Evolutionary conservation across 30 jellyfish, hydroid and myxozoan genomes (phyloP).

Genomic region (Sanderia malayensis): DNA sequence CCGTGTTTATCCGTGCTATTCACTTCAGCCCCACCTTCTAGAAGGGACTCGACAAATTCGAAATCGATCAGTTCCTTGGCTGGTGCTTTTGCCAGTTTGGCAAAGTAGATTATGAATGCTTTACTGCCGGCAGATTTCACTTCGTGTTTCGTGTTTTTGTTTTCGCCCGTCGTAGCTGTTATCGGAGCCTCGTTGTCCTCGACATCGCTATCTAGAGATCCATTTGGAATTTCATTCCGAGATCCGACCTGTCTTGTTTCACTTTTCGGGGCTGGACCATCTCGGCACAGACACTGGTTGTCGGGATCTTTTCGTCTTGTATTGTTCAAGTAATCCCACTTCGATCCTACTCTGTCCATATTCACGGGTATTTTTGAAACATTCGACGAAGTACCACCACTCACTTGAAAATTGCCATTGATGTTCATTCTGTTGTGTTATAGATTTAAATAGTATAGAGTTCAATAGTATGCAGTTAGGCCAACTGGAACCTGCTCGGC

Average conservation of each 20-base stretch:
- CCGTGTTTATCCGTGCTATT: slow-evolving; percentile 78
- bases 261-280: slow-evolving; percentile 73
- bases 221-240: slow-evolving; percentile 31
- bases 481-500: too few species aligned
- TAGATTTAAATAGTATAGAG: too few species aligned
- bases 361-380: too few species aligned
- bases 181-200: slow-evolving; percentile 5
- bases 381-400: too few species aligned
- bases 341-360: too few species aligned
- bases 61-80: slow-evolving; percentile 70
- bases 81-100: slow-evolving; percentile 60
- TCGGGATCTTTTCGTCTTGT: slow-evolving; percentile 70
- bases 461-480: too few species aligned
- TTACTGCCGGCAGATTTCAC: slow-evolving; percentile 62
- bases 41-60: slow-evolving; percentile 58
- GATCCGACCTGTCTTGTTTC: slow-evolving; percentile 15
- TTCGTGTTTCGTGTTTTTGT: slow-evolving; percentile 9
- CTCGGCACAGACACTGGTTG: slow-evolving; percentile 58
- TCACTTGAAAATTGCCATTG: too few species aligned
- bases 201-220: slow-evolving; percentile 64
- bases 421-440: too few species aligned
- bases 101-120: slow-evolving; percentile 63
- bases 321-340: slow-evolving; percentile 66
- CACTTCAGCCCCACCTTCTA: slow-evolving; percentile 76
- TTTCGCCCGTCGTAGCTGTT: not conserved